Percentiles rank a stretch among this genome's conserved stretches.
phyloP scores from a whole-genome alignment of 2,113 vertebrate genomes.

The Albula glossodonta region DNA sequence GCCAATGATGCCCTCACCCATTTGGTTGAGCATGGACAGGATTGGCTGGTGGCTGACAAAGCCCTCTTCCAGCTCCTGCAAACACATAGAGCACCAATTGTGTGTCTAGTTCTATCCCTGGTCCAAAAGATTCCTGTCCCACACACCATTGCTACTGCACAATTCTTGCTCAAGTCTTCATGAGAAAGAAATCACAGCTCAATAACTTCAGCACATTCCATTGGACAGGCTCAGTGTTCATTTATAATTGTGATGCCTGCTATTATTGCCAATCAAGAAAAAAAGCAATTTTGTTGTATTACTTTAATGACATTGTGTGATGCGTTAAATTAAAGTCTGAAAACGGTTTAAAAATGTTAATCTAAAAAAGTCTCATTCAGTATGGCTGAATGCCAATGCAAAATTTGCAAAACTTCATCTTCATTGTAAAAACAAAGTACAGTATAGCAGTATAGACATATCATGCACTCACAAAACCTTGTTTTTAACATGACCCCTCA shows the following conservation, averaged over 20 bases:
- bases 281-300: background rate
- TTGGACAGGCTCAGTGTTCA: background rate
- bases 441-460: background rate
- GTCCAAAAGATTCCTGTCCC: no score
- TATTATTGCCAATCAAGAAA: background rate
- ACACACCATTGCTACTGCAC: no score
- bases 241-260: background rate
- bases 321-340: background rate
- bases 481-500: no score
- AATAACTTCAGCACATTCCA: background rate
- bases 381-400: background rate
- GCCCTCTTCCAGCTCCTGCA: slow-evolving; percentile 88
- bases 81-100: background rate
- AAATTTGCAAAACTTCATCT: background rate
- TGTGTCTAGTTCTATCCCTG: no score
- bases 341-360: background rate
- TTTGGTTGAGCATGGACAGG: slow-evolving; percentile 69
- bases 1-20: slow-evolving; percentile 81
- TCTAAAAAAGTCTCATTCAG: background rate
- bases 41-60: slow-evolving; percentile 75
- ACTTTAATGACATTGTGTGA: background rate
- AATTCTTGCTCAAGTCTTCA: background rate
- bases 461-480: background rate
- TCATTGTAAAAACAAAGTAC: background rate
- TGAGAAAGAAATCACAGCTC: background rate